phyloP scores from a whole-genome alignment of 2,797 vertebrate genomes.

The Centroberyx gerrardi region DNA sequence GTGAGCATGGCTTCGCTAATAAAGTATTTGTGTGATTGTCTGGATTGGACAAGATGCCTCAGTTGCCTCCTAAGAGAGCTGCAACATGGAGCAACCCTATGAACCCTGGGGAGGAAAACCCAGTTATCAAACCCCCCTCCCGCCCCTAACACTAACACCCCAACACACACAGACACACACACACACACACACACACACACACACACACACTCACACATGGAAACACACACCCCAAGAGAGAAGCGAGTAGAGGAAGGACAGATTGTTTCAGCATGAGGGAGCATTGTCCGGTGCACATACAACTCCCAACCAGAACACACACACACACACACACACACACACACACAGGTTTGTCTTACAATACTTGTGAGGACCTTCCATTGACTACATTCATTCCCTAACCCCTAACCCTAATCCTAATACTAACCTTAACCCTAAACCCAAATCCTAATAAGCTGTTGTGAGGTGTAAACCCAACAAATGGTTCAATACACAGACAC shows the following conservation, averaged over 20 bases:
- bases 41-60: constrained; percentile 41
- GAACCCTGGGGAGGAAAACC: no score
- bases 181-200: constrained; percentile 1
- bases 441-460: no score
- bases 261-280: constrained; percentile 63
- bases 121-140: no score
- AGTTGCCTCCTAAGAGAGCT: constrained; percentile 31
- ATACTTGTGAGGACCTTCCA: no score
- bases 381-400: no score
- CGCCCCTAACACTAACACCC: not conserved
- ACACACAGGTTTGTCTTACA: no score
- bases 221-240: constrained; percentile 58
- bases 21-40: constrained; percentile 11
- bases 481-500: no score
- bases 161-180: constrained; percentile 2
- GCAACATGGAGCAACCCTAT: constrained; percentile 1
- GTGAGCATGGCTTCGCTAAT: constrained; percentile 1
- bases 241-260: constrained; percentile 56
- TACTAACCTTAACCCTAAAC: no score
- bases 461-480: no score
- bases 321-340: not conserved
- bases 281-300: constrained; percentile 51
- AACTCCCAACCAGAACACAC: constrained; percentile 50
- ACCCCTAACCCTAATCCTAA: no score
- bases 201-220: constrained; percentile 4